Evolutionary conservation across 2,888 invertebrate species (phyloP).

Genomic region (Leptinotarsa peninsularis): DNA sequence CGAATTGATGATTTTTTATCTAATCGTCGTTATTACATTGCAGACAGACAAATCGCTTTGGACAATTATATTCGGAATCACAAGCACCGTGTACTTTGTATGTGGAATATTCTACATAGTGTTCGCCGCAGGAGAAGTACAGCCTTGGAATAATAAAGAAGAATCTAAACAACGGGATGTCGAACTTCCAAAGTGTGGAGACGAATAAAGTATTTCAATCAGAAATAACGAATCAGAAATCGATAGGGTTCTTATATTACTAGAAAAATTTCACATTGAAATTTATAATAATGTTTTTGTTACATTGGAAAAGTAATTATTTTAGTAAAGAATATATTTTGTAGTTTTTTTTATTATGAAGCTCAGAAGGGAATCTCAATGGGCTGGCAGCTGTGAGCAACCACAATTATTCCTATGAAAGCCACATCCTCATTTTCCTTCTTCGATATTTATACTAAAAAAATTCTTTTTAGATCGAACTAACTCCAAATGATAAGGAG

Average conservation of each 20-base stretch:
- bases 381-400: too few relatives aligned
- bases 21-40: constrained; percentile 32
- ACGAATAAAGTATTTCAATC: background rate
- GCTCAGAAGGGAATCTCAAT: too few relatives aligned
- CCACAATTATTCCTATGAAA: too few relatives aligned
- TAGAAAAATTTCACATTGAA: constrained; percentile 9
- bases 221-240: too few relatives aligned
- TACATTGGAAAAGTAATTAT: background rate
- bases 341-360: background rate
- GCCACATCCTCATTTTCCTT: too few relatives aligned
- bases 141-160: constrained; percentile 70
- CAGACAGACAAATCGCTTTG: constrained; percentile 77
- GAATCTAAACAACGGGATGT: background rate
- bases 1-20: too few relatives aligned
- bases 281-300: background rate
- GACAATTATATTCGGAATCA: constrained; percentile 80
- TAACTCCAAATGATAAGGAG: too few relatives aligned
- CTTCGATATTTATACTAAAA: too few relatives aligned
- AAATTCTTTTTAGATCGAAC: too few relatives aligned
- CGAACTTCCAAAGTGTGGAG: background rate
- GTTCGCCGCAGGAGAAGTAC: constrained; percentile 77
- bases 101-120: constrained; percentile 77
- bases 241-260: background rate
- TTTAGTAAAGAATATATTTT: background rate
- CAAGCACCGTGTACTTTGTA: constrained; percentile 77